A percentile compares a stretch with the other conserved stretches of the same genome.
Evolutionary conservation across 2,888 invertebrate genomes (phyloP).

Genomic region (Mimas tiliae): DNA sequence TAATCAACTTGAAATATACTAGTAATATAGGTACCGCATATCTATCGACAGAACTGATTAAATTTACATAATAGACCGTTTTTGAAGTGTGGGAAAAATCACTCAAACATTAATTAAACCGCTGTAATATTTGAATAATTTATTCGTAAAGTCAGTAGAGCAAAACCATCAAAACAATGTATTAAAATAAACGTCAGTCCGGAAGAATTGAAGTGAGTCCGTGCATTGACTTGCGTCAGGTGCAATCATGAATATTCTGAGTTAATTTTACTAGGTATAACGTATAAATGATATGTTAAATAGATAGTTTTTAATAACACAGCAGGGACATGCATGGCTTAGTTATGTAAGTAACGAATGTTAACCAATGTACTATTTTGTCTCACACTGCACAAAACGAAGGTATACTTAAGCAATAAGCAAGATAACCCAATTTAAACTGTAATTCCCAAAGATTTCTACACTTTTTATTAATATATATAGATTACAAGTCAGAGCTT

Average conservation of each 20-base stretch:
- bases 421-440: too few relatives aligned
- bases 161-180: slow-evolving; percentile 69
- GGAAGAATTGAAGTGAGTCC: slow-evolving; percentile 54
- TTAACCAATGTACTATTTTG: too few relatives aligned
- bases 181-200: slow-evolving; percentile 29
- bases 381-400: too few relatives aligned
- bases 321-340: slow-evolving; percentile 43
- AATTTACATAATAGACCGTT: slow-evolving; percentile 2
- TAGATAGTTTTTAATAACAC: not conserved
- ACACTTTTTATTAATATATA: too few relatives aligned
- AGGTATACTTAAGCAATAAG: too few relatives aligned
- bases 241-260: slow-evolving; percentile 72
- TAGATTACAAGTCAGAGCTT: too few relatives aligned
- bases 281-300: not conserved
- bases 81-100: slow-evolving; percentile 50
- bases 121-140: slow-evolving; percentile 54
- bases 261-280: slow-evolving; percentile 38
- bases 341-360: too few relatives aligned
- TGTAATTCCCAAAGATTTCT: too few relatives aligned
- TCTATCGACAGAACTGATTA: not conserved
- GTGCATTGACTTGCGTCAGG: slow-evolving; percentile 56
- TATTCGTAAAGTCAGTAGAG: slow-evolving; percentile 68
- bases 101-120: slow-evolving; percentile 38
- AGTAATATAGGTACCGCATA: too few relatives aligned
- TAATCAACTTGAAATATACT: too few relatives aligned